Evolutionary conservation across 2,888 invertebrate genomes (phyloP).

Genomic region (Drosophila acutilabella): DNA sequence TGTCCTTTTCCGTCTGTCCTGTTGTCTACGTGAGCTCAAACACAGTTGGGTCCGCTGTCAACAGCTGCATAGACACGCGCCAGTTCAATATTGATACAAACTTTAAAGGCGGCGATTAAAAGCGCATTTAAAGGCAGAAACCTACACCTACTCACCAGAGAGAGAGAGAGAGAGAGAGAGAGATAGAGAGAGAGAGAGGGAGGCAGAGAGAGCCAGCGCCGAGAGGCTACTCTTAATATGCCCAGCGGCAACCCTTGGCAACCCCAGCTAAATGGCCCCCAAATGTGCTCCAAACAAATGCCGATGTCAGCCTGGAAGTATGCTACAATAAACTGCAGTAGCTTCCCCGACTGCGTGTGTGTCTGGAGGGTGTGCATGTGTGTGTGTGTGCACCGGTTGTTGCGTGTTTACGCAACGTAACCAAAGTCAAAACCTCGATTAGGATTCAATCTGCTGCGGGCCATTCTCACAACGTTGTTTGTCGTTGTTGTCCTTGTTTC

Average conservation of each 20-base stretch:
- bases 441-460: conserved; percentile 82
- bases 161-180: neutral
- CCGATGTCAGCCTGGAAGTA: conserved; percentile 64
- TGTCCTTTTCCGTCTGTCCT: conserved; percentile 5
- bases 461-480: conserved; percentile 57
- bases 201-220: conserved; percentile 14
- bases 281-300: conserved; percentile 44
- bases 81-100: conserved; percentile 78
- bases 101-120: conserved; percentile 70
- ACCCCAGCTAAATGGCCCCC: conserved; percentile 49
- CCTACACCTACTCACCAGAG: neutral
- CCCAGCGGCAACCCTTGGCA: conserved; percentile 24
- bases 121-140: conserved; percentile 69
- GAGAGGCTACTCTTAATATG: conserved; percentile 40
- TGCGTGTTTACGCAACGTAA: conserved; percentile 84
- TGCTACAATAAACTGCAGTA: conserved; percentile 73
- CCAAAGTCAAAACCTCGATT: conserved; percentile 84
- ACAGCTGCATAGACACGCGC: conserved; percentile 72
- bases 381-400: conserved; percentile 68
- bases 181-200: neutral
- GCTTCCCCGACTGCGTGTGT: neutral
- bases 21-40: conserved; percentile 55
- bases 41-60: conserved; percentile 64
- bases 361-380: conserved; percentile 7
- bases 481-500: conserved; percentile 39